Evolutionary conservation across 2,113 vertebrate species (phyloP).

Genomic region (Petroica traversi): DNA sequence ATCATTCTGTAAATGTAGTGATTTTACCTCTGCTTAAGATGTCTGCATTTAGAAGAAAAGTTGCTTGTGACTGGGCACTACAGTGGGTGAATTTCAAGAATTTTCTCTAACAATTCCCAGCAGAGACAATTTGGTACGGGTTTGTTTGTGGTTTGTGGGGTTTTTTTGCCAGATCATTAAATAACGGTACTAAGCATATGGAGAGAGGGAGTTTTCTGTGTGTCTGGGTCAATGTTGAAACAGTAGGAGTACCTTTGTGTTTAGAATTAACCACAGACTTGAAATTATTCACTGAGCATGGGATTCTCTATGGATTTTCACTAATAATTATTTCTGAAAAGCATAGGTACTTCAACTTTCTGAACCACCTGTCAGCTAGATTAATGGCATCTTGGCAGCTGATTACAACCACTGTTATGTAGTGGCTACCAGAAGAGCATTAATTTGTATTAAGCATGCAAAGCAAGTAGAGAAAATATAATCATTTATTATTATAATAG

Average conservation of each 20-base stretch:
- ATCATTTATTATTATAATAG: slow-evolving; percentile 57
- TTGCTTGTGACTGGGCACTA: not conserved
- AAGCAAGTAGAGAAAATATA: slow-evolving; percentile 50
- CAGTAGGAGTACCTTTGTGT: not conserved
- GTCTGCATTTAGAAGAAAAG: not conserved
- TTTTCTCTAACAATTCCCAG: not conserved
- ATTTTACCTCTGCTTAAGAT: not conserved
- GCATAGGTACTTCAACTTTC: not conserved
- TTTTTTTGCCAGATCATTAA: not conserved
- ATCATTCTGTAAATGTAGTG: not conserved
- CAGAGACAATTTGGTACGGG: not conserved
- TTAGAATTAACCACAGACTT: not conserved
- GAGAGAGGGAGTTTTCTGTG: not conserved
- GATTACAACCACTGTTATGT: not conserved
- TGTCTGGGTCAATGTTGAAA: not conserved
- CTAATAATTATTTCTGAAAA: slow-evolving; percentile 1
- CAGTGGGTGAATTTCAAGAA: not conserved
- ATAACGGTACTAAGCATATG: not conserved
- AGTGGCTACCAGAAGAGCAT: slow-evolving; percentile 21
- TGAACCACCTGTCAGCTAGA: not conserved
- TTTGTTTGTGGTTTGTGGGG: not conserved
- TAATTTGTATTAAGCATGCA: slow-evolving; percentile 54
- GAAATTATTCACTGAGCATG: not conserved
- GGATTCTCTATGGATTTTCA: not conserved
- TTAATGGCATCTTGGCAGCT: slow-evolving; percentile 27